Conservation (phyloP, 2,888 invertebrate genomes). For the Disparrhopalites patrizii region DNA sequence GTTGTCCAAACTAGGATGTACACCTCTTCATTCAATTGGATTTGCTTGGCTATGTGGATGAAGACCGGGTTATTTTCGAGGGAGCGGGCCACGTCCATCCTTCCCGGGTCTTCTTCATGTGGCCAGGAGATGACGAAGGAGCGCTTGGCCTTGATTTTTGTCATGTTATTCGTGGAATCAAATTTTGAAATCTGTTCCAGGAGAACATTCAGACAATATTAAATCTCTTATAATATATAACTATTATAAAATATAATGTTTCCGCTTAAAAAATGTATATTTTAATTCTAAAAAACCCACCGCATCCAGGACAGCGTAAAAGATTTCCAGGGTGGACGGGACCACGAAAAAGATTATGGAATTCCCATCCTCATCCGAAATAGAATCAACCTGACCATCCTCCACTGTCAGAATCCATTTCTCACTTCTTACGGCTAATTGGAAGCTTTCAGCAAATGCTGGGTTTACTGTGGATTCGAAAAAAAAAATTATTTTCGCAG, state of each 20-base stretch:
- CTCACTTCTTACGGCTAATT: not conserved
- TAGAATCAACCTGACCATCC: not conserved
- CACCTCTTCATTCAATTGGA: slow-evolving; percentile 1
- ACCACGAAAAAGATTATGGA: not conserved
- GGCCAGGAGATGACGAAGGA: slow-evolving; percentile 8
- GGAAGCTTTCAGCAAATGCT: not conserved
- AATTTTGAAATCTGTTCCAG: not conserved
- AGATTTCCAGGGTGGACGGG: not conserved
- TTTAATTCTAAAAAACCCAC: not conserved
- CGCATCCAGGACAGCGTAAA: not conserved
- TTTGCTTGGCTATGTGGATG: not conserved
- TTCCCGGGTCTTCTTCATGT: not conserved
- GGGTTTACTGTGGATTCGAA: not conserved
- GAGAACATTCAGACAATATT: no score
- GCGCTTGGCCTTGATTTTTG: not conserved
- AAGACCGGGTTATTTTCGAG: no score
- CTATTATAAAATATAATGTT: not conserved
- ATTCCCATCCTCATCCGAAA: not conserved
- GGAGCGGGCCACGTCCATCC: no score
- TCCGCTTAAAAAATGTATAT: not conserved
- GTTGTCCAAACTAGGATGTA: slow-evolving; percentile 15
- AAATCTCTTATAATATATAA: no score
- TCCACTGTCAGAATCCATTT: not conserved
- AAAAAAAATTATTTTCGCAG: not conserved
- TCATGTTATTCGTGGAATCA: not conserved